Evolutionary conservation across 2,888 invertebrate species (phyloP).

Genomic region (Leucophora obtusa): DNA sequence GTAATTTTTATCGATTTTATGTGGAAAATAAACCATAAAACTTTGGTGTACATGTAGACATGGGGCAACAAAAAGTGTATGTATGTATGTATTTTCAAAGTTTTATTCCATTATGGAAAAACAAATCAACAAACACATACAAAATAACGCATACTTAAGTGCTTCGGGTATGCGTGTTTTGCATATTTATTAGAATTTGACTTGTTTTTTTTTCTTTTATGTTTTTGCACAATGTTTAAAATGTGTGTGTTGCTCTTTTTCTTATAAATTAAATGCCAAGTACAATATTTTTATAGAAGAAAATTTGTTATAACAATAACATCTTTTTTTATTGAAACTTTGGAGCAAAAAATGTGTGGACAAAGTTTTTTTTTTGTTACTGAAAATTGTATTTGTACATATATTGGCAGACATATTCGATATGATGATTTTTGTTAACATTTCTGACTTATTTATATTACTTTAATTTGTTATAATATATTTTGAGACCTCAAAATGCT

Average conservation of each 20-base stretch:
- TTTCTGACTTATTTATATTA: too few relatives aligned
- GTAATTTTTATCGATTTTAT: conserved; percentile 24
- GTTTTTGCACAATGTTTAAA: conserved; percentile 12
- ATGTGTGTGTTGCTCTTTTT: neutral
- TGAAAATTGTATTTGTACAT: too few relatives aligned
- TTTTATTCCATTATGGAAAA: neutral
- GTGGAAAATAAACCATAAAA: neutral
- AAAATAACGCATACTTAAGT: conserved; percentile 27
- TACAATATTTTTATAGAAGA: neutral
- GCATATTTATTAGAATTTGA: conserved; percentile 17
- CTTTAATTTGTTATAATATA: too few relatives aligned
- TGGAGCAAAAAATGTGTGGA: neutral
- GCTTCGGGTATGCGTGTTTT: conserved; percentile 29
- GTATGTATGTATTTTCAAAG: neutral
- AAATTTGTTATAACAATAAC: neutral
- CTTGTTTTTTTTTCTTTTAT: conserved; percentile 7
- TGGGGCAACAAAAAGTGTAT: neutral
- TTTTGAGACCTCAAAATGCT: too few relatives aligned
- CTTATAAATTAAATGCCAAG: conserved; percentile 33
- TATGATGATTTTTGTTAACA: too few relatives aligned
- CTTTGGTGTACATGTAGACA: neutral
- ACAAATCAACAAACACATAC: neutral
- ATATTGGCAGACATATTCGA: too few relatives aligned
- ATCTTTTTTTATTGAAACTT: neutral
- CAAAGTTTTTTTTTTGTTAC: neutral